Conservation (phyloP, 2,113 vertebrate genomes). For the Pygoscelis antarcticus region DNA sequence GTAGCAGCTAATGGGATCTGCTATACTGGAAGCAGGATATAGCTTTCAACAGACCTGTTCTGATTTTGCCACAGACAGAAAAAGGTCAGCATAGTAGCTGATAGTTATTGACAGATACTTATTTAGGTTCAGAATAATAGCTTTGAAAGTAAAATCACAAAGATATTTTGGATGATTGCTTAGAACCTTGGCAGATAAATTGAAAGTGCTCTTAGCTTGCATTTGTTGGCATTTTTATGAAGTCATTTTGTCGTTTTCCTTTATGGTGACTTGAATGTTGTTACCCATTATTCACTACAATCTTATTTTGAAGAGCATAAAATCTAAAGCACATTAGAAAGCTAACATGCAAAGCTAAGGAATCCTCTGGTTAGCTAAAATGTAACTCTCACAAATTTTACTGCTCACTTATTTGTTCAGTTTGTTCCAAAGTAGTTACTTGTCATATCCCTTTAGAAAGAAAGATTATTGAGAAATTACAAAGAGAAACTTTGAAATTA, state of each 20-base stretch:
- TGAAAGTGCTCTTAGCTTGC: constrained; percentile 36
- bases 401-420: neutral
- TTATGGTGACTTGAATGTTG: neutral
- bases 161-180: constrained; percentile 20
- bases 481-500: neutral
- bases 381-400: neutral
- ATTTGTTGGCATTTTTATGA: constrained; percentile 48
- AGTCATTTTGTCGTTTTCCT: constrained; percentile 6
- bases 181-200: constrained; percentile 31
- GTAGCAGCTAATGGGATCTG: neutral
- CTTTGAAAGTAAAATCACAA: constrained; percentile 45
- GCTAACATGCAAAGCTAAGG: neutral
- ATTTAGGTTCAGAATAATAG: constrained; percentile 25
- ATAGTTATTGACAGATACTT: constrained; percentile 23
- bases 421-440: neutral
- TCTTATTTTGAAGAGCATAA: constrained; percentile 20
- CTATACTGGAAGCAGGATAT: neutral
- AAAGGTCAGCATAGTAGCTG: neutral
- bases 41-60: neutral
- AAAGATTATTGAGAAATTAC: neutral
- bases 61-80: neutral
- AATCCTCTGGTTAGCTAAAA: neutral
- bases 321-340: constrained; percentile 18
- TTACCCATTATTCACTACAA: constrained; percentile 10
- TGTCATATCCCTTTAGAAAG: neutral